Percentiles rank a stretch among this genome's conserved stretches.
Evolutionary conservation across 2,113 vertebrate species (phyloP).

Genomic region (Muntiacus muntjak): DNA sequence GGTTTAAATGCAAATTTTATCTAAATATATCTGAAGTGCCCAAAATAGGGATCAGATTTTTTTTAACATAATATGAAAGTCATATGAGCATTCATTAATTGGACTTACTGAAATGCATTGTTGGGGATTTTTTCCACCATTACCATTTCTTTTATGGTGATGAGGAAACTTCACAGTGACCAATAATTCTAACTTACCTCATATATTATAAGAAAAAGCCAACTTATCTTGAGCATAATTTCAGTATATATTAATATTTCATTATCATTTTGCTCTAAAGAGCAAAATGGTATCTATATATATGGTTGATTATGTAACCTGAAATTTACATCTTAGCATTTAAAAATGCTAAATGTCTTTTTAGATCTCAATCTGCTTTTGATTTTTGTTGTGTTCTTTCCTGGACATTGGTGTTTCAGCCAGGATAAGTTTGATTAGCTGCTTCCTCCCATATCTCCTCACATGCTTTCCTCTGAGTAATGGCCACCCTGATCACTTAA

Average conservation of each 20-base stretch:
- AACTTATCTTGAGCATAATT: neutral
- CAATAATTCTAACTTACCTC: neutral
- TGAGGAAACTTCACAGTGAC: neutral
- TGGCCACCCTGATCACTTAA: conserved; percentile 19
- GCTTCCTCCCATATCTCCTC: neutral
- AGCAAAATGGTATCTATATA: neutral
- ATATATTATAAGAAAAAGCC: neutral
- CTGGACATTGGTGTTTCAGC: neutral
- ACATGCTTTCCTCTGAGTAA: neutral
- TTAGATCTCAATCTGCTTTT: conserved; percentile 40
- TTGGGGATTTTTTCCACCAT: neutral
- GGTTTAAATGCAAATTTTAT: neutral
- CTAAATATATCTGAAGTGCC: neutral
- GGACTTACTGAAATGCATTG: neutral
- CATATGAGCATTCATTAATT: neutral
- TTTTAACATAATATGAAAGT: neutral
- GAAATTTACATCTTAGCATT: conserved; percentile 32
- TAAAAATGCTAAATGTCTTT: conserved; percentile 33
- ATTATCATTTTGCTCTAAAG: neutral
- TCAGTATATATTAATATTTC: neutral
- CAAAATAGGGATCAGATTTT: neutral
- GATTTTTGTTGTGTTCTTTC: neutral
- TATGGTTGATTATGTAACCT: neutral
- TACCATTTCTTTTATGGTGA: neutral
- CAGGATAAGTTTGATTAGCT: neutral